Evolutionary conservation across 64 coral and sea anemone species (phyloP), one percentile per base, ranked within the genome.

Genomic region (Montipora capricornis): DNA sequence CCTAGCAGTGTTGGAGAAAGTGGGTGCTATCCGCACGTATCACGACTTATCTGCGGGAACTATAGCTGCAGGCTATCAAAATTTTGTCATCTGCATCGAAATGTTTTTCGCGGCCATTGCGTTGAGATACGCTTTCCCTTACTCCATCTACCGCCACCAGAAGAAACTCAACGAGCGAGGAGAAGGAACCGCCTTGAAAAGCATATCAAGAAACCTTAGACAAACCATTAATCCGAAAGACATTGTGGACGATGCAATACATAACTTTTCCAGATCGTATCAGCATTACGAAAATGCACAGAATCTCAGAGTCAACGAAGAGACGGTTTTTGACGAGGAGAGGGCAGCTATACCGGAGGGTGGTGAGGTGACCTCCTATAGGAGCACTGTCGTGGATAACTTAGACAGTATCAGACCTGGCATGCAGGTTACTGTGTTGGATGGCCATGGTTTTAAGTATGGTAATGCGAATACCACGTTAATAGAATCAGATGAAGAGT

Each of bases 211-310:
- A 79, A 99, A 99, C 20, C 68, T 99, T 7, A 83, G 94, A 68
- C 97, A 99, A 84, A 99, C 97, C 4, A 96, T 99, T 17, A 99
- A 99, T 70, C 97, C 97, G 49, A 96, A 94, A 87, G 97, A 99
- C 74, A 99, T 99, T 20, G 97, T 99, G 4, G 92, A 96, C 49
- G 97, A 99, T 80, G 97, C 97, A 0, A 99, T 99, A 20, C 97
- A 99, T 58, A 99, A 99, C 79, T 99, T 99, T 58, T 99, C 97
- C 4, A 80, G 97, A 45, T 96, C 97, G 8, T 99, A 99, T 49
- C 88, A 99, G 44, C 97, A 99, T 69, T 99, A 99, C 50, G 97
- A 95, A 8, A 96, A 96, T 24, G 97, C 95, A 3, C 92, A 96
- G 62, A 89, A 94, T 29, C 74, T 80, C 51, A 90, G 90, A 44